These are phyloP conservation scores for Alentia gelatinosa DNA, from an alignment of 2,888 invertebrate species.

Conservation along the genomic window DNA sequence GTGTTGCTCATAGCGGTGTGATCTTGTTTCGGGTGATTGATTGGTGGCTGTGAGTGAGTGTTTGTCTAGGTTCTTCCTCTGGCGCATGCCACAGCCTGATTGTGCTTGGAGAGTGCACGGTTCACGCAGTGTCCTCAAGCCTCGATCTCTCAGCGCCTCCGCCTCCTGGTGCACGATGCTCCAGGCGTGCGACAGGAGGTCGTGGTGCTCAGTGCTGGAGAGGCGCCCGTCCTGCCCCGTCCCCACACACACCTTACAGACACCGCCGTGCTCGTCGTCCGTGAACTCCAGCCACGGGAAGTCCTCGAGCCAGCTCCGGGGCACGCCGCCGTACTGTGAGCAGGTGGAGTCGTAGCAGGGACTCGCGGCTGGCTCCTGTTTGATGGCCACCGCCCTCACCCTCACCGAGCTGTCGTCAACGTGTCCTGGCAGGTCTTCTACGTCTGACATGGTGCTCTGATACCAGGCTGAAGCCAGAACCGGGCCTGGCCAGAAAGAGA, in stretches of 20 bases:
- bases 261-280: slow-evolving; percentile 3
- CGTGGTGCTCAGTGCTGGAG: background rate
- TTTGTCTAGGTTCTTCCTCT: background rate
- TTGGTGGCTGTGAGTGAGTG: background rate
- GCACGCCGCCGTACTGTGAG: background rate
- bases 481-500: background rate
- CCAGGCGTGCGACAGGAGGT: slow-evolving; percentile 18
- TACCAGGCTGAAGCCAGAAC: no score
- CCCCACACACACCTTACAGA: background rate
- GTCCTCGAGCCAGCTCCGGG: background rate
- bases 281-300: slow-evolving; percentile 24
- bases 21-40: background rate
- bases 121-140: no score
- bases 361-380: background rate
- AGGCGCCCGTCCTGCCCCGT: background rate
- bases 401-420: background rate
- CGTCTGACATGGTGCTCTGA: background rate
- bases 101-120: no score
- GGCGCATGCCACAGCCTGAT: background rate
- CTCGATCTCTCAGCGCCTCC: background rate
- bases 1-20: background rate
- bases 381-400: background rate
- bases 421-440: background rate
- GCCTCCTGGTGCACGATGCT: slow-evolving; percentile 21
- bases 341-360: background rate